Evolutionary conservation across 2,888 invertebrate species (phyloP), one percentile per base, ranked within the genome.

Genomic region (Protodeltote pygarga): DNA sequence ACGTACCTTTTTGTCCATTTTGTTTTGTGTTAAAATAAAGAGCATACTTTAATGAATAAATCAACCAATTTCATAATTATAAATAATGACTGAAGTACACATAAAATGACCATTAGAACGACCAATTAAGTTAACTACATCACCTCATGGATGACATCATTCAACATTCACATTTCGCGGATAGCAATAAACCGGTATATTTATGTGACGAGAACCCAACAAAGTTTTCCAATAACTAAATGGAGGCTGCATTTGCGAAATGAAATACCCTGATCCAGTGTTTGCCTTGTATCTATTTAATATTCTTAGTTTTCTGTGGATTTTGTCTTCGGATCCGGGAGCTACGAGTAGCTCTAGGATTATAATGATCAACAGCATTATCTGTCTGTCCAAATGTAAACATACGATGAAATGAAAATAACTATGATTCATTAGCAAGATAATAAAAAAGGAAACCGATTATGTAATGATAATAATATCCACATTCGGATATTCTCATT

Each of bases 141-240:
- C 33, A 51, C 31, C 41, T 54, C 47, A 64, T 27, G 19, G 8
- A 20, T 59, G 50, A 62, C 44, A 21, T 48, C 48, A 62, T 25
- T 35, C 29, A 42, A 23, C 42, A 61, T 67, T 61, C 44, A 19
- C 46, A 46, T 51, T 55, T 53, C 37, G 35, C 51, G 28, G 39
- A 62, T 46, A 46, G 57, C 39, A 49, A 59, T 64, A 61, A 62
- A 65, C 15, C 29, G 62, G 54, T 27, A 62, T 68, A 68, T 62
- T 68, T 59, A 62, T 67, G 55, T 57, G 53, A 45, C 39, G 53
- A 55, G 49, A 53, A 53, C 16, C 46, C 24, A 27, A 50, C 44
- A 58, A 70, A 69, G 65, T 64, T 71, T 68, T 69, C 53, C 68
- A 79, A 77, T 77, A 71, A 68, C 63, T 63, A 59, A 75, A 74